Percentiles rank a stretch among this genome's conserved stretches.
These are phyloP conservation scores for Agrochola macilenta DNA, from an alignment of 2,888 invertebrate genomes.

Conservation along the genomic window DNA sequence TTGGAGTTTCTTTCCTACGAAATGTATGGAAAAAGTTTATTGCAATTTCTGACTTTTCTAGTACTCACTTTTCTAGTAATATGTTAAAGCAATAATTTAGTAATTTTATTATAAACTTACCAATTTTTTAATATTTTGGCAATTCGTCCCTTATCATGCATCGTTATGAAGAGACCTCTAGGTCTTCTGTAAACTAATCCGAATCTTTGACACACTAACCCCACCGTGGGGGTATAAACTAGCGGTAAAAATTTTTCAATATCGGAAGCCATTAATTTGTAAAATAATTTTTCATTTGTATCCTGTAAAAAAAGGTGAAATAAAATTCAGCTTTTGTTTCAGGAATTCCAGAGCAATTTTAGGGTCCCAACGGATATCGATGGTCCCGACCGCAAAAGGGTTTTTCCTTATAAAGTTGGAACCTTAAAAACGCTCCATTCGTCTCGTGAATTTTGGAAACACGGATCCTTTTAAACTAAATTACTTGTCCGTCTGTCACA, in stretches of 20 bases:
- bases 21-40: no score
- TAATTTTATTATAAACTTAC: constrained; percentile 83
- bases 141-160: constrained; percentile 96
- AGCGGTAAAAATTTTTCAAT: constrained; percentile 97
- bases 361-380: background rate
- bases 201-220: constrained; percentile 98
- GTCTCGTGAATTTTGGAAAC: background rate
- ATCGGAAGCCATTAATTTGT: constrained; percentile 95
- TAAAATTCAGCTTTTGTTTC: background rate
- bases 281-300: constrained; percentile 97
- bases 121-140: constrained; percentile 96
- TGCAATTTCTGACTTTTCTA: no score
- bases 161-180: constrained; percentile 97
- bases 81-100: background rate
- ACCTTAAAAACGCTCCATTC: background rate
- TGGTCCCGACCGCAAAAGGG: background rate
- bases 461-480: background rate
- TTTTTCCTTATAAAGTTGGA: background rate
- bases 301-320: constrained; percentile 89
- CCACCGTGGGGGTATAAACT: constrained; percentile 98
- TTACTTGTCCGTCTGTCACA: background rate
- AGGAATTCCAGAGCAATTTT: background rate
- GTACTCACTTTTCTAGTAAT: no score
- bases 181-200: constrained; percentile 97
- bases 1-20: no score